These are phyloP conservation scores for Pseudochirops corinnae DNA, from an alignment of 2,797 vertebrate genomes.

Conservation along the genomic window DNA sequence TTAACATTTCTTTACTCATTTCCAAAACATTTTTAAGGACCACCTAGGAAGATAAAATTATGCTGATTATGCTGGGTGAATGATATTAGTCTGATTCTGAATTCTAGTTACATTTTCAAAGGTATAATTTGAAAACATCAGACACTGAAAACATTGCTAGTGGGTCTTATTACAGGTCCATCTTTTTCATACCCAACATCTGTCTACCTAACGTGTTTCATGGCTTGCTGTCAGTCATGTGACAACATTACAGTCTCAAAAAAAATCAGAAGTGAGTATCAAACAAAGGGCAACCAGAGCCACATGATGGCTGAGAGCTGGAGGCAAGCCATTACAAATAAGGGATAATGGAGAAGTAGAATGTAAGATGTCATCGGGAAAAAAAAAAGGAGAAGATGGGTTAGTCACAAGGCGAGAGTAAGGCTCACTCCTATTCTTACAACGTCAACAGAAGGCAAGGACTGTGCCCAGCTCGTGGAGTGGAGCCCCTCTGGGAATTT, in stretches of 20 bases:
- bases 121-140: background rate
- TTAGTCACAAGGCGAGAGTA: background rate
- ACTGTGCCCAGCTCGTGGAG: background rate
- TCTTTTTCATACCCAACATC: background rate
- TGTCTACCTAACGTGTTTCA: background rate
- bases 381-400: background rate
- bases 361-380: background rate
- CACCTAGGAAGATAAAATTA: background rate
- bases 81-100: background rate
- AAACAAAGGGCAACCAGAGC: background rate
- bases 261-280: background rate
- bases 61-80: background rate
- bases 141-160: background rate
- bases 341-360: background rate
- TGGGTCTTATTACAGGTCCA: background rate
- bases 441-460: background rate
- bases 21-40: background rate
- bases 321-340: background rate
- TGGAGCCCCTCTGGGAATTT: background rate
- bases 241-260: background rate
- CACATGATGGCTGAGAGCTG: background rate
- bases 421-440: background rate
- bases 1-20: constrained; percentile 47
- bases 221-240: background rate
- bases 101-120: background rate